These are phyloP conservation scores for Caracal caracal DNA, from an alignment of 2,113 vertebrate genomes.

Conservation along the genomic window DNA sequence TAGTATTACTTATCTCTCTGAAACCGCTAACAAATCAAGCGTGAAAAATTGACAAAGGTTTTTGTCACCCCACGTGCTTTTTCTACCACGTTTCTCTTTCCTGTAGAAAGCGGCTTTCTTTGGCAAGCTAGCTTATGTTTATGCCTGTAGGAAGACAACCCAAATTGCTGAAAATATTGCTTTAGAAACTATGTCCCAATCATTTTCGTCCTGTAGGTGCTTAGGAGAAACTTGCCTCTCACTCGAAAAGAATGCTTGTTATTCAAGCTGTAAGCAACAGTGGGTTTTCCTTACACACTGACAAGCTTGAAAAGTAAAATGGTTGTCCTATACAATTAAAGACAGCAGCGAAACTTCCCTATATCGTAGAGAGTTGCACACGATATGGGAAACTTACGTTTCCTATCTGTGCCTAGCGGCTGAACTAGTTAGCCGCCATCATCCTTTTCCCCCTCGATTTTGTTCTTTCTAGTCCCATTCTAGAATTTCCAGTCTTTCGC, in stretches of 20 bases:
- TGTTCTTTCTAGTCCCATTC: not conserved
- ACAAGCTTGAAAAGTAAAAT: slow-evolving; percentile 29
- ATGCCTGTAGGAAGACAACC: slow-evolving; percentile 49
- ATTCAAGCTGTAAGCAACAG: not conserved
- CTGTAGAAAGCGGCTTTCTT: not conserved
- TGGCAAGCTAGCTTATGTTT: slow-evolving; percentile 45
- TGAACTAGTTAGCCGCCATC: not conserved
- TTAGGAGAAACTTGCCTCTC: slow-evolving; percentile 60
- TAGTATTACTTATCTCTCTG: slow-evolving; percentile 63
- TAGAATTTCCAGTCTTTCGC: not conserved
- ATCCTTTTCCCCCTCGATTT: not conserved
- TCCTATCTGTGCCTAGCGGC: not conserved
- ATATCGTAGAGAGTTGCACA: not conserved
- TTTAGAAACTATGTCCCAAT: slow-evolving; percentile 27
- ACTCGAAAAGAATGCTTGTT: slow-evolving; percentile 29
- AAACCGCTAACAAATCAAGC: slow-evolving; percentile 51
- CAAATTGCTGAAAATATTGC: slow-evolving; percentile 22
- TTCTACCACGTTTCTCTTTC: not conserved
- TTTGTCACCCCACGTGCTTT: not conserved
- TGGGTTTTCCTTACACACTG: not conserved
- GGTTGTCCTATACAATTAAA: slow-evolving; percentile 11
- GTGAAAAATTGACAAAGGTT: slow-evolving; percentile 62
- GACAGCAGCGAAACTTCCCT: not conserved
- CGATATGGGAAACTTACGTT: not conserved
- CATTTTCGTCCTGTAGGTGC: not conserved